Evolutionary conservation across 2,888 invertebrate species (phyloP), one percentile per base, ranked within the genome.

Genomic region (Ephialtes manifestator): DNA sequence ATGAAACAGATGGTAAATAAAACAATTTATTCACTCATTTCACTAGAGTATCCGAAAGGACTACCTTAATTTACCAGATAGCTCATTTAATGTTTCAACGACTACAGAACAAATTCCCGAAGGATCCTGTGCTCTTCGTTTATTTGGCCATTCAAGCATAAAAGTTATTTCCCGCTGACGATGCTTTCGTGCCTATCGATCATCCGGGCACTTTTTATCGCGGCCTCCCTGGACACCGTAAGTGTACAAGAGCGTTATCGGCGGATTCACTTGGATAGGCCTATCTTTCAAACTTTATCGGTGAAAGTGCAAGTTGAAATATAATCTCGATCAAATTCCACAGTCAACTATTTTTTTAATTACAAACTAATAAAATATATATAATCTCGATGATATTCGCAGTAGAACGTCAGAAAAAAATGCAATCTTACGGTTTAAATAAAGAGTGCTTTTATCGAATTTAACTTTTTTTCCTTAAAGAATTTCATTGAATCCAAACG

Each of bases 151-250:
- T 75, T 75, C 63, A 48, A 51, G 39, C 51, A 51, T 51, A 18
- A 18, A 53, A 20, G n/a, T 20, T 46, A n/a, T 24, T 53, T 58
- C 58, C 43, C 35, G 74, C 11, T 48, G 60, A 53, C n/a, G 58
- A 72, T 55, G 53, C 24, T 60, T 74, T 74, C 60, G 74, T 60
- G 74, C 8, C 74, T 60, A 74, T 74, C 74, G 60, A 74, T 74
- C 74, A 74, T 60, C 18, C 46, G 18, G 48, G 60, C 60, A 28
- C 60, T 63, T 60, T 46, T 46, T 28, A 5, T 60, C 31, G 48
- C n/a, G n/a, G n/a, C 48, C n/a, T 18, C 28, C 60, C 46, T 20
- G 4, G 20, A 7, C n/a, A 11, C n/a, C 13, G 10, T 43, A n/a
- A 7, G 31, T 60, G 15, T 13, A 46, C 46, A 10, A 13, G 10